phyloP scores from a whole-genome alignment of 2,888 invertebrate species.

The Synanthedon andrenaeformis region DNA sequence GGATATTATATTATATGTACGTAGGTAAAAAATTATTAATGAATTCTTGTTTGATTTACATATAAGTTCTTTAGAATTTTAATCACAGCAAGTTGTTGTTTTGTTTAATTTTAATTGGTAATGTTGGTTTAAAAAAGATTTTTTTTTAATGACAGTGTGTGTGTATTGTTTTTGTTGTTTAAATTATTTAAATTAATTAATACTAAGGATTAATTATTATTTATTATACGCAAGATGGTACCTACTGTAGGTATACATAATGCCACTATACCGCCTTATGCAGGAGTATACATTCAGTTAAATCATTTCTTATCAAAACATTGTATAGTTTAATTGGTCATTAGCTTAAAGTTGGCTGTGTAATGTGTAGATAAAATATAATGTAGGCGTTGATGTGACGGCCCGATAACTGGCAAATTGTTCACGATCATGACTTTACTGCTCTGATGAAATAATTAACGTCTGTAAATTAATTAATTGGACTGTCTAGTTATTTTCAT shows the following conservation, averaged over 20 bases:
- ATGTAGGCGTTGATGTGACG: constrained; percentile 39
- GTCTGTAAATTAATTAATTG: constrained; percentile 61
- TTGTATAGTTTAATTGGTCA: constrained; percentile 33
- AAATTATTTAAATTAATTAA: too few relatives aligned
- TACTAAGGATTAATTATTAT: too few relatives aligned
- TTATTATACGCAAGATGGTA: too few relatives aligned
- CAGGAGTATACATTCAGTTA: constrained; percentile 18
- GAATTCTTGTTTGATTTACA: too few relatives aligned
- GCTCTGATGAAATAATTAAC: constrained; percentile 64
- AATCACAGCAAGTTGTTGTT: too few relatives aligned
- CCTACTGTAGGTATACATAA: too few relatives aligned
- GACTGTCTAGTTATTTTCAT: constrained; percentile 27
- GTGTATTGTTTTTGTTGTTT: too few relatives aligned
- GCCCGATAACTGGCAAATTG: constrained; percentile 54
- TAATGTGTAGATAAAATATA: too few relatives aligned
- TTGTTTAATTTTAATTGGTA: constrained; percentile 9
- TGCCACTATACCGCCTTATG: constrained; percentile 6
- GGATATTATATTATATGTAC: too few relatives aligned
- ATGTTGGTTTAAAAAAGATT: constrained; percentile 1
- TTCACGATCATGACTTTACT: constrained; percentile 44
- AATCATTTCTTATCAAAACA: constrained; percentile 49
- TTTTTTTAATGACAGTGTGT: too few relatives aligned
- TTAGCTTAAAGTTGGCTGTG: constrained; percentile 4
- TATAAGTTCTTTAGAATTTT: too few relatives aligned
- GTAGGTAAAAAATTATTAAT: too few relatives aligned